These are phyloP conservation scores for Cephalopholis sonnerati DNA, from an alignment of 2,113 vertebrate species.

Conservation along the genomic window DNA sequence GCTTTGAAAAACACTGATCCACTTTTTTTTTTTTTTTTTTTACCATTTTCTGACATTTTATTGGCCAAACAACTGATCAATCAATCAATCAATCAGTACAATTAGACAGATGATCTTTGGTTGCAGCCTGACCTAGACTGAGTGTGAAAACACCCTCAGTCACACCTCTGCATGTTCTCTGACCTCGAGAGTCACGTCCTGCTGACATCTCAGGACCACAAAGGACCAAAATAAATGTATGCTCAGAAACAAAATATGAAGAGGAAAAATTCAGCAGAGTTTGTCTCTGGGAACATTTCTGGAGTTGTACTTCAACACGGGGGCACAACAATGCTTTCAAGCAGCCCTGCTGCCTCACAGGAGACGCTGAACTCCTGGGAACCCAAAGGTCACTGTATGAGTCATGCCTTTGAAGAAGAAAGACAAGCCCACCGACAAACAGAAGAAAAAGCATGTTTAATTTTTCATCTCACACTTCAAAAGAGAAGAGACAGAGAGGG, in stretches of 20 bases:
- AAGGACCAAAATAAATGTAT: background rate
- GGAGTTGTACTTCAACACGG: constrained; percentile 14
- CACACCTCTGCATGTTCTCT: background rate
- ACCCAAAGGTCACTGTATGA: constrained; percentile 73
- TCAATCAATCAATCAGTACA: no score
- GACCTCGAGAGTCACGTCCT: background rate
- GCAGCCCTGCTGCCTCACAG: constrained; percentile 45
- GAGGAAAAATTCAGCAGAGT: background rate
- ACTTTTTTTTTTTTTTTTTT: no score
- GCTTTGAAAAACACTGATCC: no score
- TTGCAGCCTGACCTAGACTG: background rate
- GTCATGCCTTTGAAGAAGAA: constrained; percentile 83
- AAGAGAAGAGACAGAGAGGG: constrained; percentile 45
- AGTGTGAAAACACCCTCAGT: background rate
- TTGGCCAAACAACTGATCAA: no score
- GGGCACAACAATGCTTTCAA: constrained; percentile 45
- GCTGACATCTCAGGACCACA: background rate
- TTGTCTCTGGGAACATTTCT: constrained; percentile 22
- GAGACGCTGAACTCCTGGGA: constrained; percentile 57
- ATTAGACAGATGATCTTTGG: no score
- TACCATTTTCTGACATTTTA: no score
- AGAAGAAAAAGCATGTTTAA: constrained; percentile 63
- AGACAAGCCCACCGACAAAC: constrained; percentile 65
- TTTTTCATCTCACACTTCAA: constrained; percentile 77
- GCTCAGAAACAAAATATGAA: background rate